Percentiles rank a stretch among this genome's conserved stretches.
phyloP scores from a whole-genome alignment of 2,113 vertebrate genomes.

The Toxotes jaculatrix region DNA sequence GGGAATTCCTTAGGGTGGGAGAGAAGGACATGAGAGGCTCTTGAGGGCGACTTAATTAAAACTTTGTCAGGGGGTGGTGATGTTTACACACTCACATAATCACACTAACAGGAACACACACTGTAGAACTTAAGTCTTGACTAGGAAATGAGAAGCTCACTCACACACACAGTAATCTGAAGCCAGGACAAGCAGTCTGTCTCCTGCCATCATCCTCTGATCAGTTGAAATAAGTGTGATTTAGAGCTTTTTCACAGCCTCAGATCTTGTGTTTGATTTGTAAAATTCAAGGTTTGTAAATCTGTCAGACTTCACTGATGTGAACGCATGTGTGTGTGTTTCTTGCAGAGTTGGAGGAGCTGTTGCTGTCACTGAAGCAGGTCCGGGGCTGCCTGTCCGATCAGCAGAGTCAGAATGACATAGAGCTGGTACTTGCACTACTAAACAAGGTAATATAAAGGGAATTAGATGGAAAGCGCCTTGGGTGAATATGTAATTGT shows the following conservation, averaged over 20 bases:
- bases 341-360: constrained; percentile 92
- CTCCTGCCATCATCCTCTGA: background rate
- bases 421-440: constrained; percentile 93
- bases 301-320: background rate
- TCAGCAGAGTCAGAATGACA: constrained; percentile 95
- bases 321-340: constrained; percentile 7
- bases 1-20: constrained; percentile 80
- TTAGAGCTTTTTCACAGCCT: background rate
- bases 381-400: constrained; percentile 93
- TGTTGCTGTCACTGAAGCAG: constrained; percentile 95
- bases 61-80: constrained; percentile 51
- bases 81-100: constrained; percentile 39
- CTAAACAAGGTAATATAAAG: constrained; percentile 88
- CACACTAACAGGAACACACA: constrained; percentile 32
- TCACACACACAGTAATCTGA: constrained; percentile 2
- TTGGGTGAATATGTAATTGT: background rate
- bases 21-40: constrained; percentile 58
- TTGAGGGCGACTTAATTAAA: constrained; percentile 80
- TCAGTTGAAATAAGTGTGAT: background rate
- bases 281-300: background rate
- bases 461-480: background rate
- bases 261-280: background rate
- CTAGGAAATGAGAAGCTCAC: constrained; percentile 29
- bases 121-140: background rate
- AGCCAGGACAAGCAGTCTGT: background rate